phyloP scores from a whole-genome alignment of 2,797 vertebrate species.

The Paramormyrops hopkinsi region DNA sequence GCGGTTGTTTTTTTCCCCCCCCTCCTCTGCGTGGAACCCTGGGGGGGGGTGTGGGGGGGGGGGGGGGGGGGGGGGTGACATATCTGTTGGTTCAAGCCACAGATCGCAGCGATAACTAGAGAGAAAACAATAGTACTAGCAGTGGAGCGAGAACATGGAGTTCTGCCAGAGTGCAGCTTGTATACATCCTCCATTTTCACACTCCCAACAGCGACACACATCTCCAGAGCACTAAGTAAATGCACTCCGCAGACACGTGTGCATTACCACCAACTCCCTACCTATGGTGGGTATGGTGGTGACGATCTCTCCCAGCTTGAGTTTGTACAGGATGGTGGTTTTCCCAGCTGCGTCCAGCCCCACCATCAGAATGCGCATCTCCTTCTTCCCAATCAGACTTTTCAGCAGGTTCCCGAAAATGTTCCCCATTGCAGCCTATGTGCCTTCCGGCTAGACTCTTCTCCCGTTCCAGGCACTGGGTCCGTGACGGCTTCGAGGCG shows the following conservation, averaged over 20 bases:
- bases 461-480: slow-evolving; percentile 27
- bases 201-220: not conserved
- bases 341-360: slow-evolving; percentile 92
- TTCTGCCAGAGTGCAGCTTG: not conserved
- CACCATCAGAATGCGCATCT: slow-evolving; percentile 98
- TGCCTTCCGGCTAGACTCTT: slow-evolving; percentile 18
- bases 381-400: slow-evolving; percentile 93
- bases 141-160: not conserved
- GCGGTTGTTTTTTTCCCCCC: no score
- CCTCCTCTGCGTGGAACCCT: no score
- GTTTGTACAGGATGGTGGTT: slow-evolving; percentile 95
- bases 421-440: slow-evolving; percentile 77
- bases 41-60: no score
- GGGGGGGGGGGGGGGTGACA: not conserved
- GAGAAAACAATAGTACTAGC: not conserved
- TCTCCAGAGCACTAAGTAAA: not conserved
- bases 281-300: slow-evolving; percentile 96
- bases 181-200: not conserved
- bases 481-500: slow-evolving; percentile 10
- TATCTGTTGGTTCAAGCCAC: not conserved
- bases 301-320: slow-evolving; percentile 93
- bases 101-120: not conserved
- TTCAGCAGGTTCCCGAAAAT: slow-evolving; percentile 91
- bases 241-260: not conserved
- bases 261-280: slow-evolving; percentile 39